Evolutionary conservation across 2,888 invertebrate genomes (phyloP).

Genomic region (Tillus elongatus): DNA sequence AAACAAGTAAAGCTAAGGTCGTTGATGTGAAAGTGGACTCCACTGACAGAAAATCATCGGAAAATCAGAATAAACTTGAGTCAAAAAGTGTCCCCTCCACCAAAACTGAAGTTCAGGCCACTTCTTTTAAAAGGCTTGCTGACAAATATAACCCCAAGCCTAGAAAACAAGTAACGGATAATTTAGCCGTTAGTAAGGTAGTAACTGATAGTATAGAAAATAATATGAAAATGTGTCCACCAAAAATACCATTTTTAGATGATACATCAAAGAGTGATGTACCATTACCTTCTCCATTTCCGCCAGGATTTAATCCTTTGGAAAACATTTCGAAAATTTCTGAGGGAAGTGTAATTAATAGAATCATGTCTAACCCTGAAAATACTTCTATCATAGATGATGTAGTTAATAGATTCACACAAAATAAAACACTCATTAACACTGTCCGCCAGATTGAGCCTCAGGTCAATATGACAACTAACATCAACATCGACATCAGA

Average conservation of each 20-base stretch:
- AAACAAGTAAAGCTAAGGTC: too few species aligned
- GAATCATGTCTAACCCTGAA: constrained; percentile 18
- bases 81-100: constrained; percentile 6
- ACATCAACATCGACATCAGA: not conserved
- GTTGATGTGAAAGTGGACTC: too few species aligned
- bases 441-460: too few species aligned
- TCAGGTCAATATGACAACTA: not conserved
- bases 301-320: not conserved
- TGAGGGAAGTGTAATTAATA: constrained; percentile 9
- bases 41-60: too few species aligned
- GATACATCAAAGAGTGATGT: constrained; percentile 10
- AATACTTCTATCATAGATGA: constrained; percentile 19
- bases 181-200: constrained; percentile 32
- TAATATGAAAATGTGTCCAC: constrained; percentile 23
- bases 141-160: constrained; percentile 44
- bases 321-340: too few species aligned
- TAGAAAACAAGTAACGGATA: constrained; percentile 27
- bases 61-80: not conserved
- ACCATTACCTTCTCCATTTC: constrained; percentile 17
- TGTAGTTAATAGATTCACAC: too few species aligned
- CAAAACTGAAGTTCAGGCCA: constrained; percentile 3
- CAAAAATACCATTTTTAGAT: constrained; percentile 16
- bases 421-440: too few species aligned
- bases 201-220: constrained; percentile 28
- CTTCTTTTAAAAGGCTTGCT: constrained; percentile 34